These are phyloP conservation scores for Aix galericulata DNA, from an alignment of 2,113 vertebrate species.

Conservation along the genomic window DNA sequence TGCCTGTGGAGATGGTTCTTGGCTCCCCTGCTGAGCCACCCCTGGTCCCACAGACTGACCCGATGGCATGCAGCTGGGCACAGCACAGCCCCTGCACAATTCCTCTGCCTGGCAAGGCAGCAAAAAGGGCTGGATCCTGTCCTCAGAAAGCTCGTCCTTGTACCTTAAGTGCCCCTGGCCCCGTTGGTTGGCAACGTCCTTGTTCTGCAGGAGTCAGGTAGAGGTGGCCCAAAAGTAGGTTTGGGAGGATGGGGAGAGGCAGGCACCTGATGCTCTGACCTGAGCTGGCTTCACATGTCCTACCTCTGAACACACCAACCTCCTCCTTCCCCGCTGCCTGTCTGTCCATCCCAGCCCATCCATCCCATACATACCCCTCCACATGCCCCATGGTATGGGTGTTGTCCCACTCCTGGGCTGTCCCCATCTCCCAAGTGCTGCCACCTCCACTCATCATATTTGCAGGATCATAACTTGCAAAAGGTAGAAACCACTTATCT, in stretches of 20 bases:
- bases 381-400: fast-evolving
- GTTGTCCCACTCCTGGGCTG: fast-evolving
- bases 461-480: neutral
- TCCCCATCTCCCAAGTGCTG: neutral
- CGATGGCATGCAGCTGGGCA: neutral
- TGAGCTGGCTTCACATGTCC: neutral
- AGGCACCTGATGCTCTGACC: too few species aligned
- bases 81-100: neutral
- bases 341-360: fast-evolving
- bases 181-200: neutral
- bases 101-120: neutral
- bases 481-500: neutral
- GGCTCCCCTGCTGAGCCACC: neutral
- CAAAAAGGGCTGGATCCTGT: neutral
- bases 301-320: neutral
- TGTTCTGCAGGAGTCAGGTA: neutral
- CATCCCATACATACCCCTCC: neutral
- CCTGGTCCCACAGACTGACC: fast-evolving
- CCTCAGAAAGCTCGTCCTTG: neutral
- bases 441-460: neutral
- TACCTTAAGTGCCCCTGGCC: neutral
- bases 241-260: neutral
- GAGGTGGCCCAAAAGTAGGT: neutral
- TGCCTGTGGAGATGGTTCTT: too few species aligned
- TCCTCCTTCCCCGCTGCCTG: neutral